These are phyloP conservation scores for Propsilocerus akamusi DNA, from an alignment of 1,140 invertebrate species.

Conservation along the genomic window DNA sequence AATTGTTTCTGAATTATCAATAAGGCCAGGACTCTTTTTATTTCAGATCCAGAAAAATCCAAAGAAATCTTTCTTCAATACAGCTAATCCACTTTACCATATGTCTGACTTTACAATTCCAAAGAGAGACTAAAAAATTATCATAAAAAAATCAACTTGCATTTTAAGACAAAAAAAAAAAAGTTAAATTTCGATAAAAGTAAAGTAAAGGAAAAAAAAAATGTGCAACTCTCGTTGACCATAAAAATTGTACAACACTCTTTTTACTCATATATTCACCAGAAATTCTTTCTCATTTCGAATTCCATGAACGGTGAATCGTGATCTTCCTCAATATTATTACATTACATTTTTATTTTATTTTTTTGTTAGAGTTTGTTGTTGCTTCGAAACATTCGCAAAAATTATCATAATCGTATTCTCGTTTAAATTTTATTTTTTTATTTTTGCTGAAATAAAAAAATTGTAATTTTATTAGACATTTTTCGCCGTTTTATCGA, in stretches of 20 bases:
- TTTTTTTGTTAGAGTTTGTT: background rate
- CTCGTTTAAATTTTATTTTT: background rate
- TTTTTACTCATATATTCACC: background rate
- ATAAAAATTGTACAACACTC: constrained; percentile 1
- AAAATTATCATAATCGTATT: constrained; percentile 4
- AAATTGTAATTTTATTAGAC: background rate
- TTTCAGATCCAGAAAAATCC: too few species aligned
- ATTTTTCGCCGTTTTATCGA: constrained; percentile 1
- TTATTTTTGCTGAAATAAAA: background rate
- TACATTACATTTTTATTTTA: background rate
- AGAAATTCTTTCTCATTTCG: constrained; percentile 2
- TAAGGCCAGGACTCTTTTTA: too few species aligned
- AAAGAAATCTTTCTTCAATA: too few species aligned
- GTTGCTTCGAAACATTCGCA: background rate
- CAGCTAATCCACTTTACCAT: too few species aligned
- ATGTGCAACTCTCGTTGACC: background rate
- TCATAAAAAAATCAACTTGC: constrained; percentile 1
- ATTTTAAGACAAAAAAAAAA: background rate
- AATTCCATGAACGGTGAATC: constrained; percentile 1
- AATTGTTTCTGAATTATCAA: too few species aligned
- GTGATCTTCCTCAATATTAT: constrained; percentile 4
- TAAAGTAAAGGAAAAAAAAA: too few species aligned
- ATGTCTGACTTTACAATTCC: too few species aligned
- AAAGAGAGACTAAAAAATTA: background rate
- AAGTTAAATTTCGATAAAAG: constrained; percentile 2